A percentile compares a stretch with the other conserved stretches of the same genome.
Evolutionary conservation across 2,797 vertebrate genomes (phyloP).

Genomic region (Eulemur rubriventer): DNA sequence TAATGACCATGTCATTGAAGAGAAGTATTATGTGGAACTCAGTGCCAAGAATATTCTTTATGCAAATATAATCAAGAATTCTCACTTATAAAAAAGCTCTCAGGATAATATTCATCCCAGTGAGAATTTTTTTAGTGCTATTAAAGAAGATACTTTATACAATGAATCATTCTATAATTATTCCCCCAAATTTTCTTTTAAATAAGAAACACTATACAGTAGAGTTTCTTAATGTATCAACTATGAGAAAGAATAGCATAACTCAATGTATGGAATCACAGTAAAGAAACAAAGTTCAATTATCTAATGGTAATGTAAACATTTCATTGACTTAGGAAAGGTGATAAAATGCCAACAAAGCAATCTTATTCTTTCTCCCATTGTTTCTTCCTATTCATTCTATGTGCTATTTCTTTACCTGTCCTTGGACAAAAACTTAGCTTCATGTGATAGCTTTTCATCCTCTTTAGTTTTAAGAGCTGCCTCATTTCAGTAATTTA

Average conservation of each 20-base stretch:
- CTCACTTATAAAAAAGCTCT: neutral
- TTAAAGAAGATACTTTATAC: neutral
- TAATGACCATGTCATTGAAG: constrained; percentile 18
- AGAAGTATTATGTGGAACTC: neutral
- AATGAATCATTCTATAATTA: neutral
- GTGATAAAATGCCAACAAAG: neutral
- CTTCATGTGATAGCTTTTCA: neutral
- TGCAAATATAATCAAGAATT: neutral
- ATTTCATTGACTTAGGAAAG: neutral
- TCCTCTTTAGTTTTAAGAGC: neutral
- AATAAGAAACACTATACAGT: neutral
- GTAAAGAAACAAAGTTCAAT: neutral
- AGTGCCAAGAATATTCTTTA: constrained; percentile 39
- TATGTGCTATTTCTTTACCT: neutral
- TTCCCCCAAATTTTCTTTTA: neutral
- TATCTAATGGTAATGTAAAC: neutral
- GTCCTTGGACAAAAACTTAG: neutral
- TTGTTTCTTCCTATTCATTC: neutral
- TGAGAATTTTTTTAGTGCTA: neutral
- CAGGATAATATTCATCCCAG: neutral
- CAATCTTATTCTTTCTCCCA: neutral
- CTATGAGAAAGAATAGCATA: neutral
- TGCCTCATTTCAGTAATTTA: neutral
- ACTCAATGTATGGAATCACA: neutral
- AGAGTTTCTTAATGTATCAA: neutral